phyloP scores from a whole-genome alignment of 2,888 invertebrate species.

The Hesperia comma region DNA sequence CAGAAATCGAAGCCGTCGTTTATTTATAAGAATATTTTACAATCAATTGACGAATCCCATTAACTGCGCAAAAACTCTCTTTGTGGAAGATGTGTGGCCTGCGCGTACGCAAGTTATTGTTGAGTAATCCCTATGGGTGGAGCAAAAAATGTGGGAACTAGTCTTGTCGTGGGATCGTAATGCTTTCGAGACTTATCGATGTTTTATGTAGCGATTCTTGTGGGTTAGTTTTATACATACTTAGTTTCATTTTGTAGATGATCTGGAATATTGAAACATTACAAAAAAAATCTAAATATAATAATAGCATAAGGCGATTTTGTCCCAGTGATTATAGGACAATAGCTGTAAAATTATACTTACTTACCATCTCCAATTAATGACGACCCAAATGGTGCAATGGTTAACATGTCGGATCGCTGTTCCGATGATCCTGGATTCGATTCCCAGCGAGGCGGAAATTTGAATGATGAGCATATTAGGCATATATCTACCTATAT shows the following conservation, averaged over 20 bases:
- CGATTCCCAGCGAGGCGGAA: too few species aligned
- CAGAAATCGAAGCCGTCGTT: conserved; percentile 36
- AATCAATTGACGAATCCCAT: conserved; percentile 73
- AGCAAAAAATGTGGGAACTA: conserved; percentile 76
- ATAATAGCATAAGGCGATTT: too few species aligned
- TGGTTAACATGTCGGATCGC: too few species aligned
- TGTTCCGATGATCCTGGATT: too few species aligned
- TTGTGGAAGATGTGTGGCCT: conserved; percentile 73
- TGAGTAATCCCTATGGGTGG: conserved; percentile 66
- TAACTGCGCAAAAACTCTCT: conserved; percentile 71
- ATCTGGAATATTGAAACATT: too few species aligned
- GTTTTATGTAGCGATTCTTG: not conserved
- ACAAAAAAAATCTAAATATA: too few species aligned
- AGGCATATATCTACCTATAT: too few species aligned
- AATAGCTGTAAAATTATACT: too few species aligned
- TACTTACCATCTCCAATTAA: too few species aligned
- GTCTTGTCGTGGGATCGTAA: conserved; percentile 54
- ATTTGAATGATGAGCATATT: too few species aligned
- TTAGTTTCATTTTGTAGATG: not conserved
- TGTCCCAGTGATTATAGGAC: too few species aligned
- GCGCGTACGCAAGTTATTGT: conserved; percentile 67
- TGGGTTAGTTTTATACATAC: not conserved
- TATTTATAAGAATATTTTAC: conserved; percentile 49
- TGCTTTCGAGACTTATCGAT: conserved; percentile 44
- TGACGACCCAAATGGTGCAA: too few species aligned